These are phyloP conservation scores for Anableps anableps DNA, from an alignment of 2,797 vertebrate genomes.

Conservation along the genomic window DNA sequence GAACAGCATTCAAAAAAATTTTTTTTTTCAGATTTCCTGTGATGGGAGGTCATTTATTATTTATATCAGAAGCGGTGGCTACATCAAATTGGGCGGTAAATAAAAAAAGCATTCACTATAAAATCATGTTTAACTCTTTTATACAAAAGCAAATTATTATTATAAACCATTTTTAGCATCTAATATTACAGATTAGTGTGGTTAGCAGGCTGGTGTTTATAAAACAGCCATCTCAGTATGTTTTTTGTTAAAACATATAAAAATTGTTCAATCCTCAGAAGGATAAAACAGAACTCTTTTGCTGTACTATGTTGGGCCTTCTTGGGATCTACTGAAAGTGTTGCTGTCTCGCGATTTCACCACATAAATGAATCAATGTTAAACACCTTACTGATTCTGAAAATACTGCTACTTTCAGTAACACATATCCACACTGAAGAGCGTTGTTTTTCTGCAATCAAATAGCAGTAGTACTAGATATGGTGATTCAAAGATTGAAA, in stretches of 20 bases:
- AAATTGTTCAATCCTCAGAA: neutral
- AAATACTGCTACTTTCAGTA: neutral
- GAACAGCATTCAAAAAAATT: neutral
- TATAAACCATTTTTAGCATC: neutral
- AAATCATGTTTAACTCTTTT: neutral
- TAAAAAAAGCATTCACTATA: neutral
- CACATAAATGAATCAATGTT: neutral
- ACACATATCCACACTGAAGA: neutral
- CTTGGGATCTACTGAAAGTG: neutral
- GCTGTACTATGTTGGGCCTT: neutral
- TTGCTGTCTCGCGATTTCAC: neutral
- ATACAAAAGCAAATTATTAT: neutral
- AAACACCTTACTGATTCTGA: neutral
- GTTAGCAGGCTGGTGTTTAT: neutral
- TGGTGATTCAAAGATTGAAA: neutral
- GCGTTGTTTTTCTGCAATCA: neutral
- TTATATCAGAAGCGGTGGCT: neutral
- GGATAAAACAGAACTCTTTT: neutral
- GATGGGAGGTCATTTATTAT: neutral
- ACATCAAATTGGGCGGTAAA: neutral
- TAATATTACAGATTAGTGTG: no score
- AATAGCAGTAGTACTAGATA: neutral
- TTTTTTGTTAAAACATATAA: neutral
- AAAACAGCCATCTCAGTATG: neutral
- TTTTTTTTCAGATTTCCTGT: neutral